Percentiles rank a stretch among this genome's conserved stretches.
These are phyloP conservation scores for Netelia virgata DNA, from an alignment of 2,888 invertebrate genomes.

Conservation along the genomic window DNA sequence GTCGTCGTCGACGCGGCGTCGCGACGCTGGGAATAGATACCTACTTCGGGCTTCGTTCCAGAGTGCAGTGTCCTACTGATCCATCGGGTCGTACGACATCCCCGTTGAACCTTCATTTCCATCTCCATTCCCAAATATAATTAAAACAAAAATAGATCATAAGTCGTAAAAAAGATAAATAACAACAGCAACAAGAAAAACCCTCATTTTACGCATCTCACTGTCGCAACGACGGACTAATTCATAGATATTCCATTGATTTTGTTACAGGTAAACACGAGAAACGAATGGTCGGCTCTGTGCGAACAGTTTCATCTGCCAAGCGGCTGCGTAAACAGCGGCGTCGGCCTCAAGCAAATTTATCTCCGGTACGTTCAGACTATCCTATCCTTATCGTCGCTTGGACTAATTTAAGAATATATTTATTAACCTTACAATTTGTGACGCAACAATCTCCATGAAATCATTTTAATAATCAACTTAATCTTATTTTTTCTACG, in stretches of 20 bases:
- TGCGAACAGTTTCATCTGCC: constrained; percentile 92
- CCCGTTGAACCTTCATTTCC: background rate
- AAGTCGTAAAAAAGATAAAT: too few species aligned
- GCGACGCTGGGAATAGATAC: constrained; percentile 78
- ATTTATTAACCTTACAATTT: too few species aligned
- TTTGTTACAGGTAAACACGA: constrained; percentile 91
- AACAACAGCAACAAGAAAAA: background rate
- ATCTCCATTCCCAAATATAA: background rate
- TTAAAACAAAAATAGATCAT: background rate
- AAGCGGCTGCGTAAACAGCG: constrained; percentile 94
- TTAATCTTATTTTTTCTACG: background rate
- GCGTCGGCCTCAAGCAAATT: constrained; percentile 93
- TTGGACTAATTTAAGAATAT: too few species aligned
- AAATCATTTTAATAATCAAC: background rate
- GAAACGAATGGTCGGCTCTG: constrained; percentile 95
- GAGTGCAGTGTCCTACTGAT: constrained; percentile 83
- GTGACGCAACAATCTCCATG: too few species aligned
- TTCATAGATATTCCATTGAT: constrained; percentile 54
- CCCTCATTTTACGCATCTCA: background rate
- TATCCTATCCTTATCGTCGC: background rate
- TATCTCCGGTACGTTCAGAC: constrained; percentile 89
- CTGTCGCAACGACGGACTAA: background rate
- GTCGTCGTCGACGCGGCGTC: constrained; percentile 63
- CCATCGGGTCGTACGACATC: constrained; percentile 67
- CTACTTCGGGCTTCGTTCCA: constrained; percentile 79